Evolutionary conservation across 2,888 invertebrate species (phyloP).

Genomic region (Drosophila lutescens): DNA sequence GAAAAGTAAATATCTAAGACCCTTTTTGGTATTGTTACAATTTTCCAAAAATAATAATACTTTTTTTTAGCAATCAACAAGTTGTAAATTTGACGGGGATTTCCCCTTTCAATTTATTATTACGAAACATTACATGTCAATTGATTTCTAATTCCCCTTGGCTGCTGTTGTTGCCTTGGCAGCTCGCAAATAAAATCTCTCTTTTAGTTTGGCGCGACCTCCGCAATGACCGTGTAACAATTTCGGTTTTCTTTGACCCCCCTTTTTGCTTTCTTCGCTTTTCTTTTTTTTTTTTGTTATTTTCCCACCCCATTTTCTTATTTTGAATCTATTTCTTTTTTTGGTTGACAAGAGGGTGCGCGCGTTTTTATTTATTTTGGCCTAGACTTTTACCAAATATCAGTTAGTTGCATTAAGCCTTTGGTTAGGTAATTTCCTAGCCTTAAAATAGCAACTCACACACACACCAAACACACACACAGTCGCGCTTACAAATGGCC

Average conservation of each 20-base stretch:
- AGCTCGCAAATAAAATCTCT: slow-evolving; percentile 62
- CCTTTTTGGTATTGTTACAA: not conserved
- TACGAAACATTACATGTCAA: slow-evolving; percentile 38
- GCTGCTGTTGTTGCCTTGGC: slow-evolving; percentile 32
- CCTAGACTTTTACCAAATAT: not conserved
- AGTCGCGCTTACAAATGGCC: slow-evolving; percentile 37
- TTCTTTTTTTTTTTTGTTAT: not conserved
- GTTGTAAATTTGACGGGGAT: slow-evolving; percentile 52
- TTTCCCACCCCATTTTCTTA: slow-evolving; percentile 2
- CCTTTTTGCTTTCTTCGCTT: not conserved
- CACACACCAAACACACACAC: slow-evolving; percentile 19
- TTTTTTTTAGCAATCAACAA: slow-evolving; percentile 52
- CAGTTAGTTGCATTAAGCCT: slow-evolving; percentile 27
- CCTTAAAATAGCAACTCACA: slow-evolving; percentile 28
- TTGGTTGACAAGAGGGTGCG: slow-evolving; percentile 33
- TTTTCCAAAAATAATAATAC: not conserved
- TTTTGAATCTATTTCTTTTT: not conserved
- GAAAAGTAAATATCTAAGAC: not conserved
- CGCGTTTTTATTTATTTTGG: slow-evolving; percentile 8
- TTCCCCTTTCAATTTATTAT: slow-evolving; percentile 27
- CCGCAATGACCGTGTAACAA: slow-evolving; percentile 79
- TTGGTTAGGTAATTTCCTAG: slow-evolving; percentile 41
- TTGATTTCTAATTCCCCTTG: slow-evolving; percentile 33
- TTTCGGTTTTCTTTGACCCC: slow-evolving; percentile 56
- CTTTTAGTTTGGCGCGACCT: slow-evolving; percentile 64